These are phyloP conservation scores for Coreius guichenoti DNA, from an alignment of 2,797 vertebrate species.

Conservation along the genomic window DNA sequence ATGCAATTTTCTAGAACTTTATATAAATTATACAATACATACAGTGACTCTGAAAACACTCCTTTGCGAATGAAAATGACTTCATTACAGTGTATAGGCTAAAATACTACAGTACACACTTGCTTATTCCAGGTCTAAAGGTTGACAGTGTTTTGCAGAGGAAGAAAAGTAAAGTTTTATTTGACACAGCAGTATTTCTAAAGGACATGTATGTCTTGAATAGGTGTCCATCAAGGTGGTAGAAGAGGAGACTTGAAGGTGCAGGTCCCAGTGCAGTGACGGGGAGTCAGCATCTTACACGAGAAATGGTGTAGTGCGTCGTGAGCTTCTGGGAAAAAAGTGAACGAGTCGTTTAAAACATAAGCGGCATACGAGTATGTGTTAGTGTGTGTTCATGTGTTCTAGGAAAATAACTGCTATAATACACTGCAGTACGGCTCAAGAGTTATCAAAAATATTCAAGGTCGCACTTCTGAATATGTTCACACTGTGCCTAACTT, in stretches of 20 bases:
- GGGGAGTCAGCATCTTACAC: slow-evolving; percentile 96
- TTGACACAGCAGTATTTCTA: slow-evolving; percentile 34
- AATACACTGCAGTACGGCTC: background rate
- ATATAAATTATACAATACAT: slow-evolving; percentile 76
- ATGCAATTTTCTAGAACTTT: slow-evolving; percentile 67
- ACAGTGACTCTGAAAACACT: slow-evolving; percentile 70
- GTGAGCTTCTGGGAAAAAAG: slow-evolving; percentile 89
- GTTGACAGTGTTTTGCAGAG: slow-evolving; percentile 37
- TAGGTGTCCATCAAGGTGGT: slow-evolving; percentile 80
- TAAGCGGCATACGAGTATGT: slow-evolving; percentile 2
- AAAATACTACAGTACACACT: slow-evolving; percentile 55
- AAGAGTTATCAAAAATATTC: background rate
- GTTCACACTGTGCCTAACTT: background rate
- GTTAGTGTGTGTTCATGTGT: background rate
- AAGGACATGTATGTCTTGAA: background rate
- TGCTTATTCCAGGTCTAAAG: slow-evolving; percentile 52
- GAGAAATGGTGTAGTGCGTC: slow-evolving; percentile 96
- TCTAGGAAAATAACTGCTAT: slow-evolving; percentile 1
- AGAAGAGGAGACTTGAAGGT: slow-evolving; percentile 94
- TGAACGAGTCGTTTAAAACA: slow-evolving; percentile 62
- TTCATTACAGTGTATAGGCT: slow-evolving; percentile 71
- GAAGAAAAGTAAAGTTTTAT: slow-evolving; percentile 23
- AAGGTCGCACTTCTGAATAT: slow-evolving; percentile 16
- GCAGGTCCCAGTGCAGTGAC: slow-evolving; percentile 93
- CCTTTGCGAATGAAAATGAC: slow-evolving; percentile 63